Conservation (phyloP, 2,113 vertebrate species). For the Synchiropus splendidus region DNA sequence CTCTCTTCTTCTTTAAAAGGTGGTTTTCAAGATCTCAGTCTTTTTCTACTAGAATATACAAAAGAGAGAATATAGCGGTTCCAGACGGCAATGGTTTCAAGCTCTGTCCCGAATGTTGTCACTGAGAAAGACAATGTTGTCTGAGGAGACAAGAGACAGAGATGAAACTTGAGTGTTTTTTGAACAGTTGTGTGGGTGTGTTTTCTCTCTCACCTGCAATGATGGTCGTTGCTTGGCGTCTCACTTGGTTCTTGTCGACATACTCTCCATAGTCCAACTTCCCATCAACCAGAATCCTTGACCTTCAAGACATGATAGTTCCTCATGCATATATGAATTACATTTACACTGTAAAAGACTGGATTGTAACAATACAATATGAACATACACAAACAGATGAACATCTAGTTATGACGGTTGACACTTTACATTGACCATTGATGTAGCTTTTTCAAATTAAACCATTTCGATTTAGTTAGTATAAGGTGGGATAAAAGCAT, state of each 20-base stretch:
- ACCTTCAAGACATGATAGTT: conserved; percentile 51
- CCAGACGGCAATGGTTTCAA: conserved; percentile 44
- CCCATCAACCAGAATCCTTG: conserved; percentile 85
- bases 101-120: conserved; percentile 71
- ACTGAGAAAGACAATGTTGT: conserved; percentile 92
- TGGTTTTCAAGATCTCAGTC: conserved; percentile 1
- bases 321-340: too few species aligned
- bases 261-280: conserved; percentile 97
- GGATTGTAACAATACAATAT: too few species aligned
- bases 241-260: conserved; percentile 87
- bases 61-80: not conserved
- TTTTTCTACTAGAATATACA: conserved; percentile 9
- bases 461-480: too few species aligned
- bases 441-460: too few species aligned
- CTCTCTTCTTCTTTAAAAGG: not conserved
- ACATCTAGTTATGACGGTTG: too few species aligned
- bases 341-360: too few species aligned
- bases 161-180: not conserved
- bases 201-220: conserved; percentile 76
- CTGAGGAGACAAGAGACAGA: conserved; percentile 49
- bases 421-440: too few species aligned
- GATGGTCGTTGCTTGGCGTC: conserved; percentile 89
- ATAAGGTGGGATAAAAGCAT: too few species aligned
- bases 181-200: not conserved
- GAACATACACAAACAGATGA: too few species aligned